A percentile compares a stretch with the other conserved stretches of the same genome.
Evolutionary conservation across 2,888 invertebrate genomes (phyloP).

Genomic region (Limenitis camilla): DNA sequence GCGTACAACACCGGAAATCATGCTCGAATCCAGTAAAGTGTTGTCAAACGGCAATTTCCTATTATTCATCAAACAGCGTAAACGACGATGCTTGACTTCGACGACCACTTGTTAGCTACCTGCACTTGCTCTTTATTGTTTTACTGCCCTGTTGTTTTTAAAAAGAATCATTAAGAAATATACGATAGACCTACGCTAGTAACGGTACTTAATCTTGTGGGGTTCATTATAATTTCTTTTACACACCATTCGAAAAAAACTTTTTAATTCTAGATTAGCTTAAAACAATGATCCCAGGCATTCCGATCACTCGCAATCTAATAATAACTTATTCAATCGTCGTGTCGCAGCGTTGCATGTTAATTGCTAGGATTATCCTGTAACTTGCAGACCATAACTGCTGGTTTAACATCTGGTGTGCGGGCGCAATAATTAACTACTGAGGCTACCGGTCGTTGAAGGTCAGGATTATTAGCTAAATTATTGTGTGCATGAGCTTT

Average conservation of each 20-base stretch:
- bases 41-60: conserved; percentile 21
- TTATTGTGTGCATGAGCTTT: conserved; percentile 10
- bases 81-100: conserved; percentile 11
- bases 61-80: conserved; percentile 16
- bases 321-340: conserved; percentile 17
- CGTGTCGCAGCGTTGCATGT: conserved; percentile 16
- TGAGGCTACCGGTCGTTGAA: conserved; percentile 60
- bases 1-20: conserved; percentile 14
- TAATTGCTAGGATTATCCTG: conserved; percentile 23
- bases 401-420: conserved; percentile 49
- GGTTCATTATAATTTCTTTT: not conserved
- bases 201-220: no score
- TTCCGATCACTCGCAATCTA: conserved; percentile 9
- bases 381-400: conserved; percentile 14
- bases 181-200: not conserved
- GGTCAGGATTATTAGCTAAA: conserved; percentile 28
- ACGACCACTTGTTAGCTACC: conserved; percentile 14
- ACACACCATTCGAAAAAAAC: not conserved
- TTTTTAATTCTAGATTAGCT: conserved; percentile 8
- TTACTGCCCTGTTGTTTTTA: conserved; percentile 11
- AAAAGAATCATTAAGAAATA: not conserved
- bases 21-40: conserved; percentile 15
- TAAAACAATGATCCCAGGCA: conserved; percentile 12
- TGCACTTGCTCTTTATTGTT: conserved; percentile 20
- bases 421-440: conserved; percentile 39